Evolutionary conservation across 2,888 invertebrate genomes (phyloP), one percentile per base, ranked within the genome.

Genomic region (Trichopria drosophilae): DNA sequence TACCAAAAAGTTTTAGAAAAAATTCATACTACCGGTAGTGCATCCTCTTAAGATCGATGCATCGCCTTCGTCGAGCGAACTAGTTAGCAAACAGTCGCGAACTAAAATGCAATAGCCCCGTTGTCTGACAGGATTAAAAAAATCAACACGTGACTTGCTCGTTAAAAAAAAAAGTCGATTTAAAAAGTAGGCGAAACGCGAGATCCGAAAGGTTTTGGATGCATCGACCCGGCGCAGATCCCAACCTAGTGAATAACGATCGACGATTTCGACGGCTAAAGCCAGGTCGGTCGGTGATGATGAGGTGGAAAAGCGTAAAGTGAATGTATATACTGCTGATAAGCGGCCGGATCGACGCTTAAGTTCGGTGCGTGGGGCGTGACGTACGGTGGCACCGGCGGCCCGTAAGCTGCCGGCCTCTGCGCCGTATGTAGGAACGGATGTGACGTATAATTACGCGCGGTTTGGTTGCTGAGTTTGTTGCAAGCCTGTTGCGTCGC

Each of bases 281-380:
- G 72, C 75, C 75, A 75, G 53, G 75, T 67, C 29, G 73, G 71
- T 65, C 75, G 65, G 57, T 72, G 73, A 61, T 73, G 74, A 3
- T 70, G 67, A 44, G 72, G 70, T 53, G 69, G 73, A 39, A 75
- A 64, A 29, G 73, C 71, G 41, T 75, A 75, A 13, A 73, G 60
- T 37, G 75, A 75, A 61, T 75, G 75, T 51, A 75, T 51, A 50
- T 75, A 75, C 53, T 74, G 75, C 47, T 75, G 75, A 57, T 74
- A 75, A 41, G 72, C 73, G 13, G 73, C 63, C 6, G 73, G 73
- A 54, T 75, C 75, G 48, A 75, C 65, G 10, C 69, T 61, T 3
- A 74, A 40, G 46, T 74, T 75, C 10, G 75, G 65, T 18, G 67
- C 72, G 35, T 75, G 75, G 0, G 74, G 72, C 2, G 71, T 57